Evolutionary conservation across 2,113 vertebrate species (phyloP), one percentile per base, ranked within the genome.

Genomic region (Ctenomys sociabilis): DNA sequence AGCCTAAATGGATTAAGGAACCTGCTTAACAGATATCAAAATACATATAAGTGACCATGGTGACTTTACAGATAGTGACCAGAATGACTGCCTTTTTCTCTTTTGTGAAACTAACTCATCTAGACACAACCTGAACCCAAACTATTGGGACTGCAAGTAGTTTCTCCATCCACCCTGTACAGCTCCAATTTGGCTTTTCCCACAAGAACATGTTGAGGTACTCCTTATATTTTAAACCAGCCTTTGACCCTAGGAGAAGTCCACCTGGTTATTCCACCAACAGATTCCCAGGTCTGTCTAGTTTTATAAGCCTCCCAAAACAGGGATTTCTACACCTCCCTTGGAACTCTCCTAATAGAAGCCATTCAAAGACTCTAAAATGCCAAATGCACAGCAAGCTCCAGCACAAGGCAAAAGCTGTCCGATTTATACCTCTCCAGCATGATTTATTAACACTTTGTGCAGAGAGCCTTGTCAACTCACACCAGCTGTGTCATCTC

Each of bases 391-490:
- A 96, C 93, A 92, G 90, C 6, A 54, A 92, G 37, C 85, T 86
- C 68, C 49, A 84, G 83, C 1, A 22, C 40, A 40, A 91, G 93
- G 91, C 52, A 14, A 93, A 87, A 54, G 77, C 87, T 89, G 96
- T 75, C 72, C 82, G 68, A 28, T 93, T 95, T 95, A 85, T 91
- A 85, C 54, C 80, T 78, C 66, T 59, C 70, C 86, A 54, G 40
- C 21, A 28, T 77, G 94, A 95, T 96, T 96, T 95, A 97, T 72
- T 96, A 64, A 32, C 75, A 90, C 97, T 97, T 96, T 89, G 66
- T 94, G 85, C 82, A n/a, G 37, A 85, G 61, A 92, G 91, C 92
- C 93, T 73, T 84, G 85, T 95, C 96, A 95, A 77, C 90, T 92
- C 96, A 89, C 90, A 84, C 78, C 85, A 84, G 93, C 95, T 93